phyloP scores from a whole-genome alignment of 53 echinoderm and acorn worm species.

The Hippasteria phrygiana region DNA sequence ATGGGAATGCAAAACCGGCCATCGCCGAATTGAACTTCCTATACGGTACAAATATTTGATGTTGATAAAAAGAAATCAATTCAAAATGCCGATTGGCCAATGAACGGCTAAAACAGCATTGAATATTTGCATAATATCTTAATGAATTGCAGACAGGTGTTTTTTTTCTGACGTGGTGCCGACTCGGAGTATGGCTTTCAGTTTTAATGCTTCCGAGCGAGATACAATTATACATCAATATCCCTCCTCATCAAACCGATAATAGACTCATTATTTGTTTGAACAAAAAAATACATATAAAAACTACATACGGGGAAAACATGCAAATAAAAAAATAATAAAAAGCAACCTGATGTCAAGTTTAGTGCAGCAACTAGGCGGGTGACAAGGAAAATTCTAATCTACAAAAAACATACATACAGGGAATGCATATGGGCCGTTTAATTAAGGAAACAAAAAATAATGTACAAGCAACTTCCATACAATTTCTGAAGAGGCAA shows the following conservation, averaged over 20 bases:
- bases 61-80: not conserved
- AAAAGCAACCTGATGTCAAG: constrained; percentile 12
- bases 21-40: not conserved
- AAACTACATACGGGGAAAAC: constrained; percentile 51
- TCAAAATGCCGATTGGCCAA: not conserved
- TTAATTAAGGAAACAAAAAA: constrained; percentile 24
- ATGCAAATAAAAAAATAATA: constrained; percentile 44
- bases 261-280: constrained; percentile 37
- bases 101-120: not conserved
- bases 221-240: constrained; percentile 26
- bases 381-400: not conserved
- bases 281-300: constrained; percentile 35
- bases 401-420: not conserved
- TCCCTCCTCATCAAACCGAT: constrained; percentile 18
- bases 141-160: not conserved
- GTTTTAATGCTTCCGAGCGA: not conserved
- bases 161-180: constrained; percentile 20
- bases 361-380: constrained; percentile 24
- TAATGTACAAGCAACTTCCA: constrained; percentile 31
- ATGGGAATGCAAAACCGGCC: not conserved
- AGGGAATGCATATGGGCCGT: no score
- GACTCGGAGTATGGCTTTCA: not conserved
- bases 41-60: not conserved
- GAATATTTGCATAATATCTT: not conserved
- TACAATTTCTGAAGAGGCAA: not conserved